A percentile compares a stretch with the other conserved stretches of the same genome.
Evolutionary conservation across 2,113 vertebrate genomes (phyloP).

Genomic region (Carlito syrichta): DNA sequence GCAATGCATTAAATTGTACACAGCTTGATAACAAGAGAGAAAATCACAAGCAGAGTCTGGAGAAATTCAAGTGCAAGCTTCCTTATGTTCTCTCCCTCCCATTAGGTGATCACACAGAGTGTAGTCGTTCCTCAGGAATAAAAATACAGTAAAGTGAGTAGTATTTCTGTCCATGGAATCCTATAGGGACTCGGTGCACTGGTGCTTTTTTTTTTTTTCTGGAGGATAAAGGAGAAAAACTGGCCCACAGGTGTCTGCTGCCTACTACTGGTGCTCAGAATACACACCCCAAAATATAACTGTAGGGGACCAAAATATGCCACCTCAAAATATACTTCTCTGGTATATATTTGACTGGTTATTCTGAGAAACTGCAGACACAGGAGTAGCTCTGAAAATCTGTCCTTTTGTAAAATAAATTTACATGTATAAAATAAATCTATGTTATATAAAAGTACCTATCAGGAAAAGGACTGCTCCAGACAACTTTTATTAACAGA

Average conservation of each 20-base stretch:
- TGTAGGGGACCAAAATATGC: neutral
- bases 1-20: neutral
- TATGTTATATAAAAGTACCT: neutral
- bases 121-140: neutral
- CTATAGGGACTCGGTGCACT: neutral
- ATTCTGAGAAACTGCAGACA: neutral
- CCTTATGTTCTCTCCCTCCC: neutral
- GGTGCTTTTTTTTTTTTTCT: neutral
- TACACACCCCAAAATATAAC: neutral
- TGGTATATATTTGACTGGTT: neutral
- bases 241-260: neutral
- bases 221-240: no score
- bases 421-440: neutral
- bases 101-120: neutral
- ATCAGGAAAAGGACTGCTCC: neutral
- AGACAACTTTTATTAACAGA: neutral
- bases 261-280: neutral
- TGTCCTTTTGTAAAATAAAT: neutral
- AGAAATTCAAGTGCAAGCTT: neutral
- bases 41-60: neutral
- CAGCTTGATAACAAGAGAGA: neutral
- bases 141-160: rapidly evolving
- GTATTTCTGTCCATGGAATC: neutral
- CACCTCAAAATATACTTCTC: neutral
- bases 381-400: neutral